Evolutionary conservation across 2,113 vertebrate species (phyloP).

Genomic region (Epinephelus lanceolatus): DNA sequence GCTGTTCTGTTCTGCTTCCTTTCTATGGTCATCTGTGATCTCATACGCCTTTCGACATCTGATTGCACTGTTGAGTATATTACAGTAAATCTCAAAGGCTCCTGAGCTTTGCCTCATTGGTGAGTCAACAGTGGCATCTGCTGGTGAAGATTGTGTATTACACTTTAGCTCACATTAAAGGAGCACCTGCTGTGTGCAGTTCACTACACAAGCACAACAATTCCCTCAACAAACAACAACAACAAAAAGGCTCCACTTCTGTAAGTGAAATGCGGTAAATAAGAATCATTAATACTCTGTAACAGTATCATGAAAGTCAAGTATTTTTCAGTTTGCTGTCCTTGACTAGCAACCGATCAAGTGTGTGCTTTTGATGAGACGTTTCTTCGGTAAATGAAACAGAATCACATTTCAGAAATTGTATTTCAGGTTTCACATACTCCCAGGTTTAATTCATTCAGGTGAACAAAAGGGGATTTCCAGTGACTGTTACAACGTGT

Average conservation of each 20-base stretch:
- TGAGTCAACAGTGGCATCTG: slow-evolving; percentile 59
- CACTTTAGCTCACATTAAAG: background rate
- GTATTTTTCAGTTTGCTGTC: background rate
- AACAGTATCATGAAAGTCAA: background rate
- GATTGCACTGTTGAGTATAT: background rate
- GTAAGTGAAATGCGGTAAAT: background rate
- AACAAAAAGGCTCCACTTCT: background rate
- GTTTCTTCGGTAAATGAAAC: slow-evolving; percentile 16
- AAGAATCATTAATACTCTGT: background rate
- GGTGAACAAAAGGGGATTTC: slow-evolving; percentile 72
- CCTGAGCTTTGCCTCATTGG: background rate
- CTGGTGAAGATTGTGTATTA: slow-evolving; percentile 52
- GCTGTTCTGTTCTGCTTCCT: slow-evolving; percentile 2
- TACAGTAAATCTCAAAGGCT: background rate
- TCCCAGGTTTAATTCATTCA: slow-evolving; percentile 63
- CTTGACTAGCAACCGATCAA: background rate
- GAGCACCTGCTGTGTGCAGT: background rate
- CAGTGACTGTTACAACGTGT: slow-evolving; percentile 46
- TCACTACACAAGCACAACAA: background rate
- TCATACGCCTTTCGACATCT: background rate
- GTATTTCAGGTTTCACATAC: slow-evolving; percentile 25
- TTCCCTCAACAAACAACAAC: background rate
- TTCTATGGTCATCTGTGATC: background rate
- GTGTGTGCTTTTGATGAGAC: background rate
- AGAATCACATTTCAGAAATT: background rate